These are phyloP conservation scores for Baryphthengus martii DNA, from an alignment of 2,113 vertebrate species.

Conservation along the genomic window DNA sequence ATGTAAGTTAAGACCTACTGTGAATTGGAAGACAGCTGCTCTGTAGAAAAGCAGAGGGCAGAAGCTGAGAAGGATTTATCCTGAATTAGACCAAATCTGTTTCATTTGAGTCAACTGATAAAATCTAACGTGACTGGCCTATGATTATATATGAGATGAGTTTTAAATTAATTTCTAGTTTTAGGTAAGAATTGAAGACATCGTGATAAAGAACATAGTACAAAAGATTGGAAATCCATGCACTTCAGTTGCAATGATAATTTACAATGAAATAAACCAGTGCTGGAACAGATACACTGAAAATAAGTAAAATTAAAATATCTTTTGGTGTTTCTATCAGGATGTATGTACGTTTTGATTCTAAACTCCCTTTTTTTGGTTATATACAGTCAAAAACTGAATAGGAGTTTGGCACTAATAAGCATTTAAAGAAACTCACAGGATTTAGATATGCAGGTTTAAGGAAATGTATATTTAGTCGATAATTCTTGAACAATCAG, in stretches of 20 bases:
- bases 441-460: background rate
- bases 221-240: background rate
- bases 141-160: background rate
- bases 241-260: background rate
- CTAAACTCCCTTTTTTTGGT: background rate
- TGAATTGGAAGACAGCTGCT: background rate
- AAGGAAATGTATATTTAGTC: background rate
- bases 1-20: background rate
- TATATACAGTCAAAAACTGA: background rate
- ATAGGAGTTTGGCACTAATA: background rate
- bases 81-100: background rate
- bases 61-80: background rate
- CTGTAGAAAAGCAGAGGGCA: background rate
- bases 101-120: background rate
- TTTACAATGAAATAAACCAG: background rate
- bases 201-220: background rate
- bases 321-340: background rate
- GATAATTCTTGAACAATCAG: background rate
- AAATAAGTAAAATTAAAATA: background rate
- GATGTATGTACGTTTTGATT: background rate
- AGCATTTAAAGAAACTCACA: background rate
- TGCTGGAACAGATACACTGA: background rate
- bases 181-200: background rate
- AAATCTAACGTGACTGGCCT: background rate
- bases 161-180: background rate